phyloP scores from a whole-genome alignment of 2,888 invertebrate species.

The Ceriagrion tenellum region DNA sequence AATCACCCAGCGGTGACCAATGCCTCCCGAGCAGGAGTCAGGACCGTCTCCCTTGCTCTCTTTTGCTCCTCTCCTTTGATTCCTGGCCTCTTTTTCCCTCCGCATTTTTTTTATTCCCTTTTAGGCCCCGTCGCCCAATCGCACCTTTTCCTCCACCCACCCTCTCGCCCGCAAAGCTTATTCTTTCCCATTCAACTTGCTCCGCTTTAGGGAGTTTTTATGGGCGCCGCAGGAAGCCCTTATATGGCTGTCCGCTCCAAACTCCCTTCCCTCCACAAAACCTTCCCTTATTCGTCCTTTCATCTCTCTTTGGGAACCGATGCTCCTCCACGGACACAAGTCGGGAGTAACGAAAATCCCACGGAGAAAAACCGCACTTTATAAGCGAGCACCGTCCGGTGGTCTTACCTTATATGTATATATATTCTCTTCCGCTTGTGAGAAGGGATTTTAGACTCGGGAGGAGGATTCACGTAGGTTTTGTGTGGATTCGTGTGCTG shows the following conservation, averaged over 20 bases:
- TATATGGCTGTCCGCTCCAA: background rate
- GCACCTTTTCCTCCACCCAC: background rate
- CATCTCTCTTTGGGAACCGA: background rate
- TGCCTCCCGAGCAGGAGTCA: background rate
- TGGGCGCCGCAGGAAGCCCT: background rate
- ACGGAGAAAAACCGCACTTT: background rate
- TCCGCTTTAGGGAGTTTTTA: conserved; percentile 33
- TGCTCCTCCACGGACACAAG: background rate
- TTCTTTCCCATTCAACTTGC: conserved; percentile 32
- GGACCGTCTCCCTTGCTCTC: no score
- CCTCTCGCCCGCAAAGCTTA: background rate
- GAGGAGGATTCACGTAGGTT: background rate
- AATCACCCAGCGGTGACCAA: background rate
- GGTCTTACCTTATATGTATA: background rate
- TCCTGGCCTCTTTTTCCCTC: background rate
- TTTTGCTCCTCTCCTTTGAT: background rate
- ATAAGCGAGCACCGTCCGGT: background rate
- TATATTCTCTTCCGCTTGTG: background rate
- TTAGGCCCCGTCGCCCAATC: background rate
- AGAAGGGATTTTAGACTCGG: background rate
- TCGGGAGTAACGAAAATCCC: background rate
- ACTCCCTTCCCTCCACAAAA: background rate
- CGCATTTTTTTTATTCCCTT: background rate
- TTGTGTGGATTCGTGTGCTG: background rate
- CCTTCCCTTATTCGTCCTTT: background rate